Evolutionary conservation across 2,113 vertebrate genomes (phyloP).

Genomic region (Pterocles burchelli): DNA sequence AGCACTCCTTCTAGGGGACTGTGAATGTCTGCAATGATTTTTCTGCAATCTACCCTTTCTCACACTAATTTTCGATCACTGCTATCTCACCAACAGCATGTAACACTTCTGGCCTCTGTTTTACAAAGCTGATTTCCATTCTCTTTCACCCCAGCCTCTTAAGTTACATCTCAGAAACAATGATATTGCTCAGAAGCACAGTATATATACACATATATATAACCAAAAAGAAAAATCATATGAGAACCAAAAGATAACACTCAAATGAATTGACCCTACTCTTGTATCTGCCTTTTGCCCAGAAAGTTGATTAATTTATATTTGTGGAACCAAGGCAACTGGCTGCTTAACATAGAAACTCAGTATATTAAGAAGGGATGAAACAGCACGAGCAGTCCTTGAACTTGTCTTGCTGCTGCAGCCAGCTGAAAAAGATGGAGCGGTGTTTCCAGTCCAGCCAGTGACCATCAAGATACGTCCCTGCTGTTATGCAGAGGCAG

Average conservation of each 20-base stretch:
- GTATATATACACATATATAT: neutral
- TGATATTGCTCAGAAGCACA: neutral
- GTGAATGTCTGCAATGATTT: neutral
- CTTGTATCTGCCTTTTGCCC: neutral
- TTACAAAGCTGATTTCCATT: neutral
- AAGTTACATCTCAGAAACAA: neutral
- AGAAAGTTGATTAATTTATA: neutral
- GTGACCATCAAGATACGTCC: accelerated
- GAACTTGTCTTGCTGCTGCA: neutral
- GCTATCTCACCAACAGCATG: neutral
- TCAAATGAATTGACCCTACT: neutral
- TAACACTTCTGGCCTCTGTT: neutral
- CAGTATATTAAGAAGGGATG: neutral
- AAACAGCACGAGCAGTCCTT: neutral
- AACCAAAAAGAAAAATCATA: neutral
- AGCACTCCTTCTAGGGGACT: neutral
- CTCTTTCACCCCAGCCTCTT: neutral
- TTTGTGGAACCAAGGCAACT: neutral
- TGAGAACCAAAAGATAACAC: neutral
- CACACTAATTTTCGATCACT: neutral
- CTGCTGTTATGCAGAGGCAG: neutral
- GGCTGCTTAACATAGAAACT: neutral
- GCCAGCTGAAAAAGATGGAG: neutral
- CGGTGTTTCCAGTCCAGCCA: neutral
- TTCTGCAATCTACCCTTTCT: neutral